These are phyloP conservation scores for Acanthaster planci DNA, from an alignment of 35 echinoderm and acorn worm genomes.

Conservation along the genomic window DNA sequence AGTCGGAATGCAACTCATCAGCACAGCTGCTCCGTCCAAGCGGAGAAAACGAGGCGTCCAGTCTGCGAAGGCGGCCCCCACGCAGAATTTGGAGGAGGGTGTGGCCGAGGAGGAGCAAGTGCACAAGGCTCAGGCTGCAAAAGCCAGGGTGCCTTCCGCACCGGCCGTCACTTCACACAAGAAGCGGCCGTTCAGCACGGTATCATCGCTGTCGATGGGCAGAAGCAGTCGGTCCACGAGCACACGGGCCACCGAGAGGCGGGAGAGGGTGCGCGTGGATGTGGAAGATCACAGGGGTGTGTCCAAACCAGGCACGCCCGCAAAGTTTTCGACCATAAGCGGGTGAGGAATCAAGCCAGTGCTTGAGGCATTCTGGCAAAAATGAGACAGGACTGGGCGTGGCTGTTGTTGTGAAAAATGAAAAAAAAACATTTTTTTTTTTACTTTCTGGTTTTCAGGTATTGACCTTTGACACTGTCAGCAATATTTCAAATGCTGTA, in stretches of 20 bases:
- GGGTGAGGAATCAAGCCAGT: constrained; percentile 37
- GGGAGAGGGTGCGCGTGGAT: constrained; percentile 60
- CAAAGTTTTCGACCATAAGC: constrained; percentile 50
- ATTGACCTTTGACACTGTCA: no score
- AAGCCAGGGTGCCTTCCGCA: constrained; percentile 43
- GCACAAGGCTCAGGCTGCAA: background rate
- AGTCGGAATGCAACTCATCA: constrained; percentile 63
- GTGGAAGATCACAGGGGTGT: constrained; percentile 46
- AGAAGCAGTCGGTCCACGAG: constrained; percentile 38
- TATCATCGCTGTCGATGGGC: constrained; percentile 8
- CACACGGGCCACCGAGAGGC: constrained; percentile 22
- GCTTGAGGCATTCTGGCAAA: no score
- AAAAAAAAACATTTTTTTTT: no score
- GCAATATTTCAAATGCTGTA: no score
- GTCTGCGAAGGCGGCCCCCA: constrained; percentile 83
- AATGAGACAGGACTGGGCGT: no score
- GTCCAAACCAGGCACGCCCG: constrained; percentile 25
- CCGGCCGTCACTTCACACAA: constrained; percentile 11
- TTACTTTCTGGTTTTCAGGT: no score
- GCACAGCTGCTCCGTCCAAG: constrained; percentile 27
- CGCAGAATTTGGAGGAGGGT: background rate
- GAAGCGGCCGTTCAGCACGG: constrained; percentile 44
- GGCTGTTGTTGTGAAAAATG: no score
- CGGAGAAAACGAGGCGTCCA: constrained; percentile 48
- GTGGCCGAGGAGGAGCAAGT: background rate